phyloP scores from a whole-genome alignment of 2,113 vertebrate species.

The Baryphthengus martii region DNA sequence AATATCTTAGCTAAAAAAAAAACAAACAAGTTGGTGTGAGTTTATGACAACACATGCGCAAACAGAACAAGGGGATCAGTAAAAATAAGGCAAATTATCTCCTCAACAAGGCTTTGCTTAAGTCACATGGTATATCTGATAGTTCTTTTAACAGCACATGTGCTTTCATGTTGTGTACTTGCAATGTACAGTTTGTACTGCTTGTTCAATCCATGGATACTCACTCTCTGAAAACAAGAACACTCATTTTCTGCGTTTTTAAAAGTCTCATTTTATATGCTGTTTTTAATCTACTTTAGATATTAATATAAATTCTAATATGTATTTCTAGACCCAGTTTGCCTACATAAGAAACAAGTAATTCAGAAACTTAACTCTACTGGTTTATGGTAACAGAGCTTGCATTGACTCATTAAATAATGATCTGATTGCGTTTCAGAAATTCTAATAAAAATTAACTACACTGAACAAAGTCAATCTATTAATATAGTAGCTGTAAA shows the following conservation, averaged over 20 bases:
- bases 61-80: neutral
- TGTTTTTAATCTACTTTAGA: neutral
- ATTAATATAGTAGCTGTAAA: neutral
- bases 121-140: neutral
- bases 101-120: neutral
- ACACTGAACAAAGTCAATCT: neutral
- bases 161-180: neutral
- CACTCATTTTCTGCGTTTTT: neutral
- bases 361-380: neutral
- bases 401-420: neutral
- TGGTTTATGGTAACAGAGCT: neutral
- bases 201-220: neutral
- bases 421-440: neutral
- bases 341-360: neutral
- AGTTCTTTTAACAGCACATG: neutral
- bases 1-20: neutral
- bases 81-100: neutral
- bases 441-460: neutral
- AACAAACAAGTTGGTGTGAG: neutral
- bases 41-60: neutral
- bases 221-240: neutral
- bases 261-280: neutral
- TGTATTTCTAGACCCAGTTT: neutral
- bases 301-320: neutral
- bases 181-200: neutral